Conservation (phyloP, 1,140 invertebrate species). For the Frieseomelitta varia region DNA sequence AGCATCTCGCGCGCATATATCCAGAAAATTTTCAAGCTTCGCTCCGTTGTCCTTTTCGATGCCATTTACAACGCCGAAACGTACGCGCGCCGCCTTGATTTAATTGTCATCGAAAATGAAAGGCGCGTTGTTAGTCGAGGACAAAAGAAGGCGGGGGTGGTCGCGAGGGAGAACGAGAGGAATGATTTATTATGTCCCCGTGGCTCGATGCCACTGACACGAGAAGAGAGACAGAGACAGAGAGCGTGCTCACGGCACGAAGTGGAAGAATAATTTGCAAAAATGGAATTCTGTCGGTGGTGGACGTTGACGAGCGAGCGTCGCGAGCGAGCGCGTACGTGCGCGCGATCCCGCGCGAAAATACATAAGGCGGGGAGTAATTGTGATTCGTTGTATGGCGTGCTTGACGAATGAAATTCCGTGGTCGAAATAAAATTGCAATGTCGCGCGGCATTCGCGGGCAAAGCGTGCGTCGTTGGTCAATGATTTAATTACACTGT, state of each 20-base stretch:
- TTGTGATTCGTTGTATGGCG: slow-evolving; percentile 63
- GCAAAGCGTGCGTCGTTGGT: background rate
- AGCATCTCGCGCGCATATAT: background rate
- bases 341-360: slow-evolving; percentile 10
- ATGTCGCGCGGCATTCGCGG: slow-evolving; percentile 36
- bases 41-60: background rate
- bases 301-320: slow-evolving; percentile 46
- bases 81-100: background rate
- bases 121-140: background rate
- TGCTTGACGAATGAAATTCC: slow-evolving; percentile 67
- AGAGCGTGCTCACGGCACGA: slow-evolving; percentile 3
- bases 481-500: slow-evolving; percentile 55
- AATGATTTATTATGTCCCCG: slow-evolving; percentile 62
- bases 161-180: slow-evolving; percentile 6
- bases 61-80: background rate
- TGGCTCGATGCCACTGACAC: slow-evolving; percentile 37
- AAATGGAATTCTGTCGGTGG: slow-evolving; percentile 64
- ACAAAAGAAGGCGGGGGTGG: background rate
- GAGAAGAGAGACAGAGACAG: background rate
- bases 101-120: slow-evolving; percentile 5
- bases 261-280: slow-evolving; percentile 67
- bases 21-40: background rate
- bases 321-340: slow-evolving; percentile 13
- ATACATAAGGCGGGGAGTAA: slow-evolving; percentile 64
- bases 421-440: slow-evolving; percentile 62